Evolutionary conservation across 2,888 invertebrate genomes (phyloP), one percentile per base, ranked within the genome.

Genomic region (Cerastoderma edule): DNA sequence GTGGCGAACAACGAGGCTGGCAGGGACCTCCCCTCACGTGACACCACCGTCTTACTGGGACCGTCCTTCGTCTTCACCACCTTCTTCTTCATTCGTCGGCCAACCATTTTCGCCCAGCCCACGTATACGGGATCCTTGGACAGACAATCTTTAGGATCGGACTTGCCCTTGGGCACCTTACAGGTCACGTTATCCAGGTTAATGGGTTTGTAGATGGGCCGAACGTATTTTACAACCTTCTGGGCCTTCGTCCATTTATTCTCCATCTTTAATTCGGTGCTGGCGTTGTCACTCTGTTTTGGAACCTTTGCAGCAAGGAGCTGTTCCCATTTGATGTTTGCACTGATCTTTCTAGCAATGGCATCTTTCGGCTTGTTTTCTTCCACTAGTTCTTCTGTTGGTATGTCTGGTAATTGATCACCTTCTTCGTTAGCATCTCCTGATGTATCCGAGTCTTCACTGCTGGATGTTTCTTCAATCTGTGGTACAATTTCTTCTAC

Each of bases 71-170:
- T 60, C 22, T 60, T 60, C 2, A 60, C 33, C 10, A 35, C 57
- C 48, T 73, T 78, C 16, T 68, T 71, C 50, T 63, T 57, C 27
- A 71, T 53, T 24, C 71, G 53, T 24, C 72, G 60, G 0, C 80
- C 80, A 35, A 80, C 80, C n/a, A 77, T 53, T 48, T 74, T 76
- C 19, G 80, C 80, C 80, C 80, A 80, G 5, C 69, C 80, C 6
- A 63, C 72, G 33, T 78, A 75, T 1, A 78, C 65, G 16, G 75
- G 78, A 27, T 78, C 78, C 28, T 75, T 75, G 0, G 78, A 71
- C 56, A 78, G 39, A n/a, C 78, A 78, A 35, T 78, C 78, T n/a
- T 78, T 78, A 8, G 65, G 68, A 44, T 78, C 75, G 13, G 75
- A 78, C 30, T 69, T 74, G 19, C 78, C 75, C 32, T 75, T 78